Evolutionary conservation across 2,113 vertebrate genomes (phyloP).

Genomic region (Neogale vison): DNA sequence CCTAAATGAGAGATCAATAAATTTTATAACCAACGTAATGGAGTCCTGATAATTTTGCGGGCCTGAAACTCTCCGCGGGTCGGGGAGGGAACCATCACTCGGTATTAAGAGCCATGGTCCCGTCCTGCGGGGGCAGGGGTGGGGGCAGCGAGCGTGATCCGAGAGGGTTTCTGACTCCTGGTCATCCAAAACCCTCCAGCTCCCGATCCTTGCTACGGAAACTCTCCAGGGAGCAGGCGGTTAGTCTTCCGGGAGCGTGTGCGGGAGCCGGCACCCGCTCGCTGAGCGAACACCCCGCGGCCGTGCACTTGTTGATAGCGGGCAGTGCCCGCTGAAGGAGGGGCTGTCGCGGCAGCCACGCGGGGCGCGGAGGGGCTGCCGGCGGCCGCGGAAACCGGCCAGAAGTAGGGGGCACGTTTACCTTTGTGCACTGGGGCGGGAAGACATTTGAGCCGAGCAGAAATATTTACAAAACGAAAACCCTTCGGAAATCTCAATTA

Average conservation of each 20-base stretch:
- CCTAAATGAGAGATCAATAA: slow-evolving; percentile 80
- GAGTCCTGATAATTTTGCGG: slow-evolving; percentile 75
- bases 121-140: not conserved
- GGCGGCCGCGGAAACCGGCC: not conserved
- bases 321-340: not conserved
- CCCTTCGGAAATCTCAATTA: slow-evolving; percentile 1
- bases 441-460: slow-evolving; percentile 7
- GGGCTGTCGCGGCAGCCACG: not conserved
- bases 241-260: not conserved
- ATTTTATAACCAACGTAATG: slow-evolving; percentile 81
- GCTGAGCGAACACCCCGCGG: not conserved
- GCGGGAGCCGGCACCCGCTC: not conserved
- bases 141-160: not conserved
- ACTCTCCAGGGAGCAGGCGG: not conserved
- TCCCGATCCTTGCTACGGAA: not conserved
- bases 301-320: slow-evolving; percentile 67
- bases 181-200: too few relatives aligned
- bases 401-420: not conserved
- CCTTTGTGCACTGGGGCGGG: slow-evolving; percentile 57
- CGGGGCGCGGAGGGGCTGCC: not conserved
- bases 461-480: slow-evolving; percentile 63
- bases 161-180: not conserved
- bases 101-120: not conserved
- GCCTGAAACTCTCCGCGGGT: not conserved
- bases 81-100: not conserved